Evolutionary conservation across 2,888 invertebrate genomes (phyloP).

Genomic region (Molorchus minor): DNA sequence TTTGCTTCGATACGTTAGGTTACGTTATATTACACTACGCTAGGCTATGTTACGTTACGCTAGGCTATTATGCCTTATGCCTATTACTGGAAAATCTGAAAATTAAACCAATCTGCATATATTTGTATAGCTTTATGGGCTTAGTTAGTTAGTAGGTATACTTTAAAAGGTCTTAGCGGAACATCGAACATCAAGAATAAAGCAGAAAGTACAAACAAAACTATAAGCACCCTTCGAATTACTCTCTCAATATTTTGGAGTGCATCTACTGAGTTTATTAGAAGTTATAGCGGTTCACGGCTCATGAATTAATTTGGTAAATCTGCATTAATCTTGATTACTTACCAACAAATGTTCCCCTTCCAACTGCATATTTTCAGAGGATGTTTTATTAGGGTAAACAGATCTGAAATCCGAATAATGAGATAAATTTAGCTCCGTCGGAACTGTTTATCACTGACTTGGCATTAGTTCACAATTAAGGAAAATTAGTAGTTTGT

Average conservation of each 20-base stretch:
- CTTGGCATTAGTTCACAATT: too few species aligned
- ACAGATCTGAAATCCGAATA: conserved; percentile 12
- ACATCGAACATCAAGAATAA: too few species aligned
- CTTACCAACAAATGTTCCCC: conserved; percentile 7
- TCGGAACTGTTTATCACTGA: conserved; percentile 3
- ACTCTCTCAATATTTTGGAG: conserved; percentile 16
- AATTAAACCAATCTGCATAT: too few species aligned
- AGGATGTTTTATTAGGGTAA: not conserved
- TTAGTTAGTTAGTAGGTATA: too few species aligned
- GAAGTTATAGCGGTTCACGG: conserved; percentile 7
- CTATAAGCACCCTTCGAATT: conserved; percentile 5
- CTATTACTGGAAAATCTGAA: too few species aligned
- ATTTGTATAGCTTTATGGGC: too few species aligned
- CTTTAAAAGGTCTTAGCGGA: too few species aligned
- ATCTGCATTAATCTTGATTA: conserved; percentile 19
- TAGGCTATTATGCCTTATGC: too few species aligned
- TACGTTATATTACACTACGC: too few species aligned
- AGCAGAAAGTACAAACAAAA: conserved; percentile 13
- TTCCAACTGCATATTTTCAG: conserved; percentile 8
- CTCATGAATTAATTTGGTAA: conserved; percentile 15
- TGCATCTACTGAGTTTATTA: conserved; percentile 9
- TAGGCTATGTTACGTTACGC: too few species aligned
- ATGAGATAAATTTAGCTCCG: not conserved
- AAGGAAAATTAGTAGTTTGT: too few species aligned
- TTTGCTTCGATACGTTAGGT: too few species aligned